Percentiles rank a stretch among this genome's conserved stretches.
phyloP scores from a whole-genome alignment of 2,113 vertebrate species.

The Caloenas nicobarica region DNA sequence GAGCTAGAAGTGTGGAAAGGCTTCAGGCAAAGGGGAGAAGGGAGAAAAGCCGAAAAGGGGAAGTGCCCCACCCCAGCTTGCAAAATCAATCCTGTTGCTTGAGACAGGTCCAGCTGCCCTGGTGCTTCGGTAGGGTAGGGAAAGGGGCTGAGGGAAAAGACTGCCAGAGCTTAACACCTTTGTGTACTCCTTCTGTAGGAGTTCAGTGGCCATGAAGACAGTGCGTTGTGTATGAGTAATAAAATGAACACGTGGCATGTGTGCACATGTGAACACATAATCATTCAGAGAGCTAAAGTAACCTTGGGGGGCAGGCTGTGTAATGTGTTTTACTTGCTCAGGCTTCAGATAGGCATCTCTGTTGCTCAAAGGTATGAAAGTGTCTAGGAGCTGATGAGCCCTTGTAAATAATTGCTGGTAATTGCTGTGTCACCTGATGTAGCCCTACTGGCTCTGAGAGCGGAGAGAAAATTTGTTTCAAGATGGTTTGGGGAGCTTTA shows the following conservation, averaged over 20 bases:
- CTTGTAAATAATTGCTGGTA: background rate
- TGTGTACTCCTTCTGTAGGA: background rate
- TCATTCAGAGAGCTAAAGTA: background rate
- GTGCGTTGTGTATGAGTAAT: background rate
- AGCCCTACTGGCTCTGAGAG: background rate
- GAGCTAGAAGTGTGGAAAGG: constrained; percentile 25
- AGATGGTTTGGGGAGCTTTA: background rate
- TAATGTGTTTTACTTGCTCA: background rate
- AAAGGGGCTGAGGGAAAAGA: background rate
- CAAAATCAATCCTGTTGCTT: background rate
- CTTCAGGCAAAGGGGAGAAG: background rate
- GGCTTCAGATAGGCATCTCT: background rate
- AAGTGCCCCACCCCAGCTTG: constrained; percentile 63
- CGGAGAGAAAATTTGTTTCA: background rate
- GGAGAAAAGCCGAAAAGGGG: constrained; percentile 33
- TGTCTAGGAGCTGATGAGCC: background rate
- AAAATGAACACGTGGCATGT: background rate
- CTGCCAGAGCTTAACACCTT: background rate
- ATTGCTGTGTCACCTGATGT: background rate
- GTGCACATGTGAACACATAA: rapidly evolving
- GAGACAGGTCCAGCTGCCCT: background rate
- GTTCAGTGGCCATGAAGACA: background rate
- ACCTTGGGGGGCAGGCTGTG: background rate
- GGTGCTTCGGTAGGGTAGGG: background rate
- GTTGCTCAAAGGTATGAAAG: background rate